Evolutionary conservation across 2,888 invertebrate species (phyloP).

Genomic region (Eupithecia tripunctaria): DNA sequence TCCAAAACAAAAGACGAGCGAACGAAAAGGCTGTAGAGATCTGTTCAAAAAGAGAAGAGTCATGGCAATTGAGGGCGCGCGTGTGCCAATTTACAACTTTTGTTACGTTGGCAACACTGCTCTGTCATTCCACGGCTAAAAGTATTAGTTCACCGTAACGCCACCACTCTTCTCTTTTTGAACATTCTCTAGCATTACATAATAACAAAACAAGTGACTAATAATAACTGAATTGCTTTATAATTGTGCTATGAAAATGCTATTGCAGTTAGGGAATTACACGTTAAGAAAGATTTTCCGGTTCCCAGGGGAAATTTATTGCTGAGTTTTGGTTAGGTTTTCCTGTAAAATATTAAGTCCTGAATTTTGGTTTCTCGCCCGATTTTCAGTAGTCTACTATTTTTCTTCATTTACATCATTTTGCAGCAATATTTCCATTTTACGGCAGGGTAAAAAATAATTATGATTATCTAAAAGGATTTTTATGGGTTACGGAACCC

Average conservation of each 20-base stretch:
- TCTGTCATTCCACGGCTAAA: too few species aligned
- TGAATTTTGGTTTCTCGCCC: neutral
- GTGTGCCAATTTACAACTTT: too few species aligned
- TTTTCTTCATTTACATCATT: neutral
- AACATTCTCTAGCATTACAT: too few species aligned
- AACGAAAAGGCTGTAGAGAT: neutral
- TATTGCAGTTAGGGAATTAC: neutral
- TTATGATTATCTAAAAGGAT: neutral
- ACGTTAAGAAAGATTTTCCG: slow-evolving; percentile 11
- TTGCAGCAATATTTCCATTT: neutral
- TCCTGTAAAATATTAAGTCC: neutral
- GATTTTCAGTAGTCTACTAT: neutral
- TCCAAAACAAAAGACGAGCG: neutral
- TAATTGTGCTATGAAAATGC: neutral
- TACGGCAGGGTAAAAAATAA: neutral
- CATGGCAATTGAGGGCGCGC: too few species aligned
- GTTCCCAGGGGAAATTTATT: slow-evolving; percentile 9
- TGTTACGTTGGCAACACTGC: too few species aligned
- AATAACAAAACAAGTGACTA: neutral
- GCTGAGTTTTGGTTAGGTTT: slow-evolving; percentile 5
- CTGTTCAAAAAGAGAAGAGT: too few species aligned
- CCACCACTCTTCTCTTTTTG: too few species aligned
- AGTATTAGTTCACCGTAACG: too few species aligned
- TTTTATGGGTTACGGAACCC: slow-evolving; percentile 3
- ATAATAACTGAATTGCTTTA: neutral